Evolutionary conservation across 2,888 invertebrate genomes (phyloP), one percentile per base, ranked within the genome.

Genomic region (Subacronicta megacephala): DNA sequence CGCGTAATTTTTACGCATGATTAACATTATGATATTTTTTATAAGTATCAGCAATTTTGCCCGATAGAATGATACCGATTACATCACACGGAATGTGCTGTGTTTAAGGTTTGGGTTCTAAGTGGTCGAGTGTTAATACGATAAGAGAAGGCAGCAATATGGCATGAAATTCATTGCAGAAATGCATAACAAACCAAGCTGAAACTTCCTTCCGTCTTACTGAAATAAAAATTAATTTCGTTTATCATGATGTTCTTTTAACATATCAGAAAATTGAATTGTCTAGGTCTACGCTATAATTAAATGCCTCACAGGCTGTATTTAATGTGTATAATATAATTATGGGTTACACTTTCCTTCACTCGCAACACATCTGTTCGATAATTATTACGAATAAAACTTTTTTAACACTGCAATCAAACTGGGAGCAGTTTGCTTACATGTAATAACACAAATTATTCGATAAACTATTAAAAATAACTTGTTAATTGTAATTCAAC

Each of bases 161-260:
- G n/a, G n/a, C n/a, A n/a, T n/a, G n/a, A n/a, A n/a, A n/a, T n/a
- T n/a, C n/a, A n/a, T n/a, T n/a, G n/a, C n/a, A n/a, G n/a, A n/a
- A n/a, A n/a, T n/a, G n/a, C n/a, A n/a, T n/a, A n/a, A n/a, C n/a
- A n/a, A n/a, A n/a, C n/a, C n/a, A n/a, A n/a, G n/a, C n/a, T n/a
- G n/a, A n/a, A n/a, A n/a, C n/a, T n/a, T n/a, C n/a, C n/a, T n/a
- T n/a, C n/a, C n/a, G 26, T 26, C 26, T 3, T 10, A 63, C 16
- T 46, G 29, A 58, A 62, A 44, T 33, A 58, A 58, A 58, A 31
- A 61, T 40, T 41, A 33, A 26, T 47, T 31, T 31, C n/a, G 31
- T 31, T 16, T 40, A 37, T 18, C 17, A 44, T 29, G 15, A 44
- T 23, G n/a, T 43, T 37, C 16, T 17, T n/a, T 17, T 31, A 31